A percentile compares a stretch with the other conserved stretches of the same genome.
Conservation (phyloP, 2,888 invertebrate species). For the Ormyrus pomaceus region DNA sequence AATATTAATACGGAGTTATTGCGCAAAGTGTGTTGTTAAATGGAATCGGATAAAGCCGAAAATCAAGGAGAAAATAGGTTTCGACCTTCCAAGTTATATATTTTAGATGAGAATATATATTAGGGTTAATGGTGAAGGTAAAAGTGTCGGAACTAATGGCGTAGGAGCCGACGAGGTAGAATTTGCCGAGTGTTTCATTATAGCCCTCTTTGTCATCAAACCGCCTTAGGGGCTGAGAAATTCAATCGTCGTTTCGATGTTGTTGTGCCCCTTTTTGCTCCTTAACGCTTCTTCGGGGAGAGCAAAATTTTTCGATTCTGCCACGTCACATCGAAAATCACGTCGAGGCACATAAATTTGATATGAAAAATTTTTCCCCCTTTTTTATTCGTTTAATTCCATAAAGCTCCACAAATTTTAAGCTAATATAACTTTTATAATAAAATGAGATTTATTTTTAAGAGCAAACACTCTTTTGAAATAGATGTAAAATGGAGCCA, state of each 20-base stretch:
- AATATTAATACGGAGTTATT: no score
- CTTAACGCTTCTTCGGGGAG: conserved; percentile 48
- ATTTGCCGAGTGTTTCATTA: conserved; percentile 61
- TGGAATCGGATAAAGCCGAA: background rate
- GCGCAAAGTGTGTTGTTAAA: background rate
- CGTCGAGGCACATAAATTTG: conserved; percentile 33
- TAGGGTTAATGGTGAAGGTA: conserved; percentile 48
- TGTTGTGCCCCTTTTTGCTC: conserved; percentile 43
- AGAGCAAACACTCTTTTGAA: no score
- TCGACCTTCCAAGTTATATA: background rate
- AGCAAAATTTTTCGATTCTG: conserved; percentile 51
- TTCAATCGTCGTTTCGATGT: conserved; percentile 57
- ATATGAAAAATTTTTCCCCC: conserved; percentile 17
- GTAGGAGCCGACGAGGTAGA: conserved; percentile 54
- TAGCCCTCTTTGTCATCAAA: conserved; percentile 60
- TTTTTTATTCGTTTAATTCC: conserved; percentile 18
- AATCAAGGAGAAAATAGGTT: background rate
- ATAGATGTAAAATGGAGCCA: no score
- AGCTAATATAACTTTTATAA: no score
- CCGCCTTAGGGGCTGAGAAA: conserved; percentile 59
- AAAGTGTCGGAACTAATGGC: conserved; percentile 62
- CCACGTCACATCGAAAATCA: conserved; percentile 42
- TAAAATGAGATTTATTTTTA: no score
- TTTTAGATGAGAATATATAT: conserved; percentile 13
- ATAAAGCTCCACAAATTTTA: conserved; percentile 22